Base-by-base conservation (phyloP, 2,797 vertebrate genomes). In the Cryptoblepharus egeriae region DNA sequence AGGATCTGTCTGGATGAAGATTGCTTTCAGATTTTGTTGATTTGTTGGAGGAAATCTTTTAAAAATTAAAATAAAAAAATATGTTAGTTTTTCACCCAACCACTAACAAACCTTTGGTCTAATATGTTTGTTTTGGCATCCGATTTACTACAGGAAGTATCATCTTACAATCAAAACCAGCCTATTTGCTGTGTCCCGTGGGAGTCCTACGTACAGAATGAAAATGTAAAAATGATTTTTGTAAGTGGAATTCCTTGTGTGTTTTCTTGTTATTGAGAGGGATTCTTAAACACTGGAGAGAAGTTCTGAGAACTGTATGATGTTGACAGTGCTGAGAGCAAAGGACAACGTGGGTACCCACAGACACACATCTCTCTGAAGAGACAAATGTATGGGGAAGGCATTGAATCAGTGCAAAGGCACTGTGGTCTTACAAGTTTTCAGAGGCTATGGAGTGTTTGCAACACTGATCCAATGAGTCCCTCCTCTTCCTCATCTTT, bases 201-300 rank as follows among this genome's bases (percentile, higher is more conserved):
- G 28, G n/a, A 37, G 16, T 0, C 0, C 73, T 42, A 75, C 30
- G 37, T 64, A 83, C 37, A 42, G 65, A 87, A 69, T 70, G 80
- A 85, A 84, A 83, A 67, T 72, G 87, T 61, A 88, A 1, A 76
- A 67, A 39, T 30, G 63, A 81, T 55, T 26, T 77, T 18, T 5
- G 68, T 69, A 84, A 87, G 26, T 77, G 84, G 86, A 92, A 89
- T 89, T 71, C 79, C 72, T 75, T 1, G 0, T 74, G 10, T 45
- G 32, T 89, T 90, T 92, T 82, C 71, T 76, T 45, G 61, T 85
- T 73, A 49, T 52, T 71, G 74, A 39, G 55, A 72, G 37, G 64
- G 68, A 32, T 84, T 90, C 76, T 71, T 87, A 55, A 76, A 79
- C 85, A 86, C 52, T 87, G 86, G 77, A 82, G 80, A 69, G 84